Conservation (phyloP, 2,797 vertebrate genomes). For the Anolis apletophallus region DNA sequence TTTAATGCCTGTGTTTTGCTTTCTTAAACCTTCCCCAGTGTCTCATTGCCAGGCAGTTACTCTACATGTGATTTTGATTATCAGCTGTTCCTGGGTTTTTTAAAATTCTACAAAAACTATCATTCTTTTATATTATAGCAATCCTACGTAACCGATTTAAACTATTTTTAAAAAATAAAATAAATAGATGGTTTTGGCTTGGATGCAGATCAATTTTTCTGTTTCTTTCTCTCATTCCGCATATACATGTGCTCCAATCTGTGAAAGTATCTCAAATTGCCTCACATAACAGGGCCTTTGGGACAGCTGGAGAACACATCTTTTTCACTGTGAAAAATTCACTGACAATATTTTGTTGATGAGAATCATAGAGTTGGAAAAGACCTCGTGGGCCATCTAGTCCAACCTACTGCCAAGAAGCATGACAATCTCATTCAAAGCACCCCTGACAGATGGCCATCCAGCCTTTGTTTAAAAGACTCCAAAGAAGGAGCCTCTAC, state of each 20-base stretch:
- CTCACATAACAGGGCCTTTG: conserved; percentile 35
- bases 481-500: too few species aligned
- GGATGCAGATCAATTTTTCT: conserved; percentile 26
- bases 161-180: conserved; percentile 9
- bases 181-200: conserved; percentile 12
- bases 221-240: conserved; percentile 48
- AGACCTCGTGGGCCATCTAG: too few species aligned
- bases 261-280: conserved; percentile 1
- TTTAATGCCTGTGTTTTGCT: conserved; percentile 7
- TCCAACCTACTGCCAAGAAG: too few species aligned
- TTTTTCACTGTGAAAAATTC: conserved; percentile 56
- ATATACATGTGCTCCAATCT: conserved; percentile 25
- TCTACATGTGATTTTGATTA: not conserved
- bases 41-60: not conserved
- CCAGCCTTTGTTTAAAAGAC: too few species aligned
- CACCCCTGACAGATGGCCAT: too few species aligned
- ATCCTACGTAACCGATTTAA: conserved; percentile 30
- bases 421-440: too few species aligned
- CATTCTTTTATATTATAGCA: not conserved
- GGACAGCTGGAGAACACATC: conserved; percentile 55
- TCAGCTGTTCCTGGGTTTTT: too few species aligned
- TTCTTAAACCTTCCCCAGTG: conserved; percentile 26
- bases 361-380: conserved; percentile 2
- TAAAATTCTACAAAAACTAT: not conserved
- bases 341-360: not conserved